Conservation (phyloP, 2,888 invertebrate genomes). For the Molanna angustata region DNA sequence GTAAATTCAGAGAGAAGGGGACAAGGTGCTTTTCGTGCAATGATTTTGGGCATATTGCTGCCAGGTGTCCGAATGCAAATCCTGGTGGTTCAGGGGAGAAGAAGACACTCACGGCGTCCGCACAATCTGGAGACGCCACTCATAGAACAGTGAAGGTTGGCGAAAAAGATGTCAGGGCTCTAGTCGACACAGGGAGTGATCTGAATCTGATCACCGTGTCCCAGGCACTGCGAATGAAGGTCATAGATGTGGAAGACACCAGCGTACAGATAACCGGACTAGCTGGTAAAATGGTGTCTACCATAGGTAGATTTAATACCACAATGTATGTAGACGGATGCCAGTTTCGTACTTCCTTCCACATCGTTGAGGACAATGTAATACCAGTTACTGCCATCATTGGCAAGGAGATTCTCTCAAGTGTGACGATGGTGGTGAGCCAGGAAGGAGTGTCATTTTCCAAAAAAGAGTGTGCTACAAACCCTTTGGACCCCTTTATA, state of each 20-base stretch:
- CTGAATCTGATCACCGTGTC: conserved; percentile 3
- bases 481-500: background rate
- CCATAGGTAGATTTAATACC: conserved; percentile 1
- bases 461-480: background rate
- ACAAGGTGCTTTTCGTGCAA: conserved; percentile 1
- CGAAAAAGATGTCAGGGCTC: background rate
- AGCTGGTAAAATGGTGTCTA: background rate
- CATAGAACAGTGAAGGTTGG: background rate
- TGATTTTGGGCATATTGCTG: conserved; percentile 4
- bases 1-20: background rate
- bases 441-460: background rate
- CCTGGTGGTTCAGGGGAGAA: no score
- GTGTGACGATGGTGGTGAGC: background rate
- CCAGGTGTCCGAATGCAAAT: background rate
- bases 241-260: background rate
- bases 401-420: background rate
- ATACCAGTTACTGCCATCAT: background rate
- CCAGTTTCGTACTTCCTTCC: background rate
- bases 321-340: background rate
- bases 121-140: background rate
- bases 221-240: background rate
- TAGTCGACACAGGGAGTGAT: conserved; percentile 2
- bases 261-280: background rate
- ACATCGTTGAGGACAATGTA: background rate
- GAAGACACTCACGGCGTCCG: background rate